Conservation (phyloP, 1,140 invertebrate species). For the Dendroctonus valens region DNA sequence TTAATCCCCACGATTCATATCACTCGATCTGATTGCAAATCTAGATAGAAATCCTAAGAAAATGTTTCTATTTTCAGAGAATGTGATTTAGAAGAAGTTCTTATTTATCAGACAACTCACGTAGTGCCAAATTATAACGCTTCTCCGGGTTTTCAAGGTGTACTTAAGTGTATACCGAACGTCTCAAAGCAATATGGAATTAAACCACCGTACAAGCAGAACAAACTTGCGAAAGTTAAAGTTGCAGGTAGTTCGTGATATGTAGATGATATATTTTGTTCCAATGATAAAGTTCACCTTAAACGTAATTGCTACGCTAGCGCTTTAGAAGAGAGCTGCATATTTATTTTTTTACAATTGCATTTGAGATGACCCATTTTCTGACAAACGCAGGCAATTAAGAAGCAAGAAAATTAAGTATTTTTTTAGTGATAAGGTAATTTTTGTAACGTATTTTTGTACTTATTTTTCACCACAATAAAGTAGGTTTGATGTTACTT, state of each 20-base stretch:
- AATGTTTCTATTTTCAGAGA: conserved; percentile 40
- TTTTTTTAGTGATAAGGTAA: background rate
- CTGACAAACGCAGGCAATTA: no score
- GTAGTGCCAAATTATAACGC: conserved; percentile 39
- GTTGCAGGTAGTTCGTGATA: conserved; percentile 25
- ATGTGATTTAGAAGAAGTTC: conserved; percentile 48
- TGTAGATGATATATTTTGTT: background rate
- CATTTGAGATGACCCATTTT: no score
- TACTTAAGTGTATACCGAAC: conserved; percentile 45
- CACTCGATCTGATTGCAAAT: background rate
- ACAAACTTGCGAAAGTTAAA: conserved; percentile 29
- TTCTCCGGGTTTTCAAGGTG: conserved; percentile 40
- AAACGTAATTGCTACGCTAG: no score
- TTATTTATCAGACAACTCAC: conserved; percentile 46
- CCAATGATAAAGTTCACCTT: no score
- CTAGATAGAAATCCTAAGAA: background rate
- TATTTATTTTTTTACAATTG: no score
- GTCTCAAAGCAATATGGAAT: conserved; percentile 29
- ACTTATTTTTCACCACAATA: conserved; percentile 1
- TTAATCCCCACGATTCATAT: background rate
- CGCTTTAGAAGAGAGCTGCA: no score
- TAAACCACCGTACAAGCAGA: conserved; percentile 30
- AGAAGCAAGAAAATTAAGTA: background rate
- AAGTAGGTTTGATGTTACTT: background rate
- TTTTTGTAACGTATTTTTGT: background rate